Percentiles rank a stretch among this genome's conserved stretches.
Evolutionary conservation across 2,113 vertebrate genomes (phyloP).

Genomic region (Equus przewalskii): DNA sequence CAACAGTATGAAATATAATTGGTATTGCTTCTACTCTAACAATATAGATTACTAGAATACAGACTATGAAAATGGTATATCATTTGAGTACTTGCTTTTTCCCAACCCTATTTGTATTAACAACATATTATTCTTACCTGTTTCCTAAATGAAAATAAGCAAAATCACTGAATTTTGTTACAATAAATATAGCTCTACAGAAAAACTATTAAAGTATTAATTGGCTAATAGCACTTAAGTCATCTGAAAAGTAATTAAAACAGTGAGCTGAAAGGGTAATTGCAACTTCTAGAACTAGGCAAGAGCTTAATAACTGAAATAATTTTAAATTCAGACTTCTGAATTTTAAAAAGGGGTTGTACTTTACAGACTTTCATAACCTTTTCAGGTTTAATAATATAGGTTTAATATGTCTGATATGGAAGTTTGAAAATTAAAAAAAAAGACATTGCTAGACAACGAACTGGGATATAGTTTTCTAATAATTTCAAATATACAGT

Average conservation of each 20-base stretch:
- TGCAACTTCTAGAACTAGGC: slow-evolving; percentile 38
- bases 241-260: not conserved
- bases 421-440: not conserved
- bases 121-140: not conserved
- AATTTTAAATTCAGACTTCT: not conserved
- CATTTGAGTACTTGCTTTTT: not conserved
- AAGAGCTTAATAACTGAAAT: slow-evolving; percentile 33
- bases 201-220: not conserved
- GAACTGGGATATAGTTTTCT: not conserved
- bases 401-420: not conserved
- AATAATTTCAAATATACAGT: slow-evolving; percentile 37
- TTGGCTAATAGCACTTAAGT: not conserved
- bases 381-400: not conserved
- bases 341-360: not conserved
- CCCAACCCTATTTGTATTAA: not conserved
- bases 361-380: not conserved
- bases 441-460: not conserved
- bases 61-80: slow-evolving; percentile 24
- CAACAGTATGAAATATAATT: not conserved
- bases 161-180: slow-evolving; percentile 53
- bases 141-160: slow-evolving; percentile 42
- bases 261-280: not conserved
- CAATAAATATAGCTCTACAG: not conserved
- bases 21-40: not conserved
- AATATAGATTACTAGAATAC: not conserved